A percentile compares a stretch with the other conserved stretches of the same genome.
phyloP scores from a whole-genome alignment of 2,797 vertebrate species.

The Ciconia nigra region DNA sequence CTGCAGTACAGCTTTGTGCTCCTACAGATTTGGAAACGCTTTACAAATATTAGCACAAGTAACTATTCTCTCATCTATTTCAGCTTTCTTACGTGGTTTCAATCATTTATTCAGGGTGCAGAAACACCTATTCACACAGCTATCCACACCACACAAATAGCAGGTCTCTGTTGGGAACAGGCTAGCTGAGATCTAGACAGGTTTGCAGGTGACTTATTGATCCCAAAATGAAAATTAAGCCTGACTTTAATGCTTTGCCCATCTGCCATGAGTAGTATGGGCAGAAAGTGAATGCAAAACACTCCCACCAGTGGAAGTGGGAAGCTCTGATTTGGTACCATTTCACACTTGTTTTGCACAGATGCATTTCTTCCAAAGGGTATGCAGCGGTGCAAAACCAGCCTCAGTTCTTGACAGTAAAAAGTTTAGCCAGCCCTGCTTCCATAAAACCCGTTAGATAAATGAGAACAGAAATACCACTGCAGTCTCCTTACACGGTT shows the following conservation, averaged over 20 bases:
- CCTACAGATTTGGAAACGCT: not conserved
- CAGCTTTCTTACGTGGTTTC: not conserved
- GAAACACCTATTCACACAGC: not conserved
- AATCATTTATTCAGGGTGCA: not conserved
- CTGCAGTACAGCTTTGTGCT: not conserved
- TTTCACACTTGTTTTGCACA: not conserved
- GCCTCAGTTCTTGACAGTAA: not conserved
- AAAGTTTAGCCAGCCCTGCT: not conserved
- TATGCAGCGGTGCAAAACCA: not conserved
- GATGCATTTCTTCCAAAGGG: not conserved
- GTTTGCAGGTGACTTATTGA: not conserved
- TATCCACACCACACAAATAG: not conserved
- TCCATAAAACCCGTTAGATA: not conserved
- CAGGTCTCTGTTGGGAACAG: not conserved
- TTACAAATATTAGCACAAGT: not conserved
- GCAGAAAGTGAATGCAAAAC: not conserved
- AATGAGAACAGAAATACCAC: not conserved
- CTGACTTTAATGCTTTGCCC: not conserved
- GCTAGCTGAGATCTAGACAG: not conserved
- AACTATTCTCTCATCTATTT: not conserved
- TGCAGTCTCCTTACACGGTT: not conserved
- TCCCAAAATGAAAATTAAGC: not conserved
- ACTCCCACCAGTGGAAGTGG: not conserved
- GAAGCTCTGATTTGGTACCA: not conserved
- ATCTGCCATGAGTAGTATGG: rapidly evolving